Percentiles rank a stretch among this genome's conserved stretches.
These are phyloP conservation scores for Elanoides forficatus DNA, from an alignment of 2,113 vertebrate genomes.

Conservation along the genomic window DNA sequence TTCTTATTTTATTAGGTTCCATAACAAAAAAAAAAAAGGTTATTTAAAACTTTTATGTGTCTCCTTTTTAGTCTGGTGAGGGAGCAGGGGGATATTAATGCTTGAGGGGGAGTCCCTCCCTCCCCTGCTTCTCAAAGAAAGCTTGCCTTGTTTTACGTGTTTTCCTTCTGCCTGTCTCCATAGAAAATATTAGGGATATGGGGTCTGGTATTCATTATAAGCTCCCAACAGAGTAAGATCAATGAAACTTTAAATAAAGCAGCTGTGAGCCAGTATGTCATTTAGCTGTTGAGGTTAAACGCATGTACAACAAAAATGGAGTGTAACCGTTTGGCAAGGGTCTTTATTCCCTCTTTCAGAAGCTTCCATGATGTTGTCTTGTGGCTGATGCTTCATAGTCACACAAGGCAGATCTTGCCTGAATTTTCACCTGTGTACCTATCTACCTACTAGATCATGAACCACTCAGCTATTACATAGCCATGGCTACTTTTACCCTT, in stretches of 20 bases:
- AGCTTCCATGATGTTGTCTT: fast-evolving
- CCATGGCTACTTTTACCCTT: not conserved
- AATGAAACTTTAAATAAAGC: constrained; percentile 23
- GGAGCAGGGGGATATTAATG: not conserved
- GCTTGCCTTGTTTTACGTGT: constrained; percentile 5
- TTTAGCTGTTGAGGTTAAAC: not conserved
- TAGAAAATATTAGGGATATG: not conserved
- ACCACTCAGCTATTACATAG: not conserved
- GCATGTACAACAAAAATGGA: not conserved
- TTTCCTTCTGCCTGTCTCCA: not conserved
- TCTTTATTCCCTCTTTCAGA: not conserved
- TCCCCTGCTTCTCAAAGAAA: not conserved
- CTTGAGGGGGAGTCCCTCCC: not conserved
- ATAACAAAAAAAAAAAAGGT: not conserved
- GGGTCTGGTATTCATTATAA: constrained; percentile 30
- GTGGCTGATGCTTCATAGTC: not conserved
- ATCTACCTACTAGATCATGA: not conserved
- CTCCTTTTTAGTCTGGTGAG: not conserved
- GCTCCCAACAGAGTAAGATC: constrained; percentile 7
- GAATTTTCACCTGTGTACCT: not conserved
- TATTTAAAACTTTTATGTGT: not conserved
- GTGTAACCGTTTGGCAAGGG: not conserved
- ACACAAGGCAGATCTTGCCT: not conserved
- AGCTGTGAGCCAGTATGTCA: not conserved
- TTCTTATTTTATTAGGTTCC: not conserved